These are phyloP conservation scores for Lomographa bimaculata DNA, from an alignment of 2,888 invertebrate genomes.

Conservation along the genomic window DNA sequence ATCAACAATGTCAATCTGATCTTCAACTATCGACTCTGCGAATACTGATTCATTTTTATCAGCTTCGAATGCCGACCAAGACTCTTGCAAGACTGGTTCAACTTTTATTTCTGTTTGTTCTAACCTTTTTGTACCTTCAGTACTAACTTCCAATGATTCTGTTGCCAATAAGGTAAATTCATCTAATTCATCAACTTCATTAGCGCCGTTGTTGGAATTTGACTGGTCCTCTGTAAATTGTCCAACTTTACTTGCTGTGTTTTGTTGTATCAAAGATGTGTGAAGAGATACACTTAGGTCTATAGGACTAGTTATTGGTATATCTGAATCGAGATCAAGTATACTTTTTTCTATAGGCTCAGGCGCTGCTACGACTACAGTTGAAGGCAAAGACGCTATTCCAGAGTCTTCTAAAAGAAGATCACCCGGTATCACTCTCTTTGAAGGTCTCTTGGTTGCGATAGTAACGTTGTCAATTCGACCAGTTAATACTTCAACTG, in stretches of 20 bases:
- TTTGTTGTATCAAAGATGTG: slow-evolving; percentile 77
- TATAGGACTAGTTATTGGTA: slow-evolving; percentile 87
- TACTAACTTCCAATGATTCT: slow-evolving; percentile 87
- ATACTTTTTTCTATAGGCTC: slow-evolving; percentile 88
- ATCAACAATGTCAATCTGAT: slow-evolving; percentile 70
- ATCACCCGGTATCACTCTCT: slow-evolving; percentile 86
- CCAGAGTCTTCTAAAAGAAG: slow-evolving; percentile 86
- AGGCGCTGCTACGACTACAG: slow-evolving; percentile 57
- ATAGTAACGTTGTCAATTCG: slow-evolving; percentile 90
- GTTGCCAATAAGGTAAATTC: slow-evolving; percentile 91
- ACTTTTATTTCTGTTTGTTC: slow-evolving; percentile 65
- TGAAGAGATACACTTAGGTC: slow-evolving; percentile 87
- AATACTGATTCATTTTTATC: slow-evolving; percentile 72
- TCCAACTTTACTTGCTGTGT: slow-evolving; percentile 29
- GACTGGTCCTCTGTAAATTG: not conserved
- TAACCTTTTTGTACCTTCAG: slow-evolving; percentile 69
- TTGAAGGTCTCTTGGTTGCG: slow-evolving; percentile 75
- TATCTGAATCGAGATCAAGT: slow-evolving; percentile 89
- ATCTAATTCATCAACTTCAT: slow-evolving; percentile 86
- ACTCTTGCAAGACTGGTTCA: slow-evolving; percentile 74
- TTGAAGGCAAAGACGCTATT: slow-evolving; percentile 40
- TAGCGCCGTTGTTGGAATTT: slow-evolving; percentile 5
- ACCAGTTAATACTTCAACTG: slow-evolving; percentile 94
- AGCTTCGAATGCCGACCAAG: slow-evolving; percentile 88
- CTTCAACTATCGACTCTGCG: slow-evolving; percentile 73